A percentile compares a stretch with the other conserved stretches of the same genome.
phyloP scores from a whole-genome alignment of 1,140 invertebrate species.

The Leptestheria dahalacensis region DNA sequence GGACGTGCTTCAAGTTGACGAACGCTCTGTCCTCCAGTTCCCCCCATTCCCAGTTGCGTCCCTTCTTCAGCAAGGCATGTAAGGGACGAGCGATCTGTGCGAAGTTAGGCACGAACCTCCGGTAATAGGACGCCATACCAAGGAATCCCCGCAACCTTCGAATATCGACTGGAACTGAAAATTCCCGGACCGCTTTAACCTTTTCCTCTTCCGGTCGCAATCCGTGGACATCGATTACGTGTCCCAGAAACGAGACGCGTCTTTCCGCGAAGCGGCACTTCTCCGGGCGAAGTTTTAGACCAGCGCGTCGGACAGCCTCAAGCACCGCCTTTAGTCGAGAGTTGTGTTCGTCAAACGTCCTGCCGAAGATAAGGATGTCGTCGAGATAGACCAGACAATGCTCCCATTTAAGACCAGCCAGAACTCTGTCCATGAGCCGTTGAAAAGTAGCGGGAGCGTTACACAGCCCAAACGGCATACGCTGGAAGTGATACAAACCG shows the following conservation, averaged over 20 bases:
- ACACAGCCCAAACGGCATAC: too few relatives aligned
- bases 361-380: too few relatives aligned
- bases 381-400: too few relatives aligned
- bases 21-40: neutral
- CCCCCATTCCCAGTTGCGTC: slow-evolving; percentile 1
- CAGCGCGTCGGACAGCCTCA: slow-evolving; percentile 18
- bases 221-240: slow-evolving; percentile 23
- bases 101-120: neutral
- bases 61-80: neutral
- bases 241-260: slow-evolving; percentile 25
- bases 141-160: neutral
- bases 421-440: too few relatives aligned
- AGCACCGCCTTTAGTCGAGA: slow-evolving; percentile 21
- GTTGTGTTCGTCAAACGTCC: slow-evolving; percentile 18
- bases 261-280: slow-evolving; percentile 25
- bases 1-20: neutral
- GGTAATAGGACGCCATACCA: slow-evolving; percentile 11
- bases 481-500: too few relatives aligned
- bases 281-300: slow-evolving; percentile 22
- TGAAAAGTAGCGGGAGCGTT: too few relatives aligned
- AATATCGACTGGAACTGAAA: slow-evolving; percentile 20
- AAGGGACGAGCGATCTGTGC: neutral
- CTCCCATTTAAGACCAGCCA: too few relatives aligned
- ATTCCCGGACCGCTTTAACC: slow-evolving; percentile 26
- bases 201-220: slow-evolving; percentile 26